Evolutionary conservation across 2,797 vertebrate species (phyloP), one percentile per base, ranked within the genome.

Genomic region (Toxotes lorentzi): DNA sequence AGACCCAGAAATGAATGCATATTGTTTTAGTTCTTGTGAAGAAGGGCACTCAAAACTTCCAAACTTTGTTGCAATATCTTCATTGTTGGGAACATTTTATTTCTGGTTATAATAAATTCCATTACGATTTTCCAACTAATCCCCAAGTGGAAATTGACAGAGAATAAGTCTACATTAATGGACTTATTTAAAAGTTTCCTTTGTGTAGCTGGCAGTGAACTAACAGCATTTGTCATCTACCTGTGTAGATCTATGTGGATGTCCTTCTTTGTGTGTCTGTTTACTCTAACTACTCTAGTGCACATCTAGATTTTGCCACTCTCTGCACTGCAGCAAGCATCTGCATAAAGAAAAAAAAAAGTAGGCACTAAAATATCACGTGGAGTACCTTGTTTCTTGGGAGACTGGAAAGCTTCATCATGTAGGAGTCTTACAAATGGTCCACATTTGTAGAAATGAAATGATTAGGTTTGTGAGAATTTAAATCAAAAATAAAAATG

Each of bases 401-500:
- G 45, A 77, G 59, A 70, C 76, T 70, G 58, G 51, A 65, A 57
- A 73, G 63, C 60, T 82, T 81, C 60, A 79, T 81, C 82, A 82
- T 71, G 79, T 47, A 41, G 69, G 65, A 83, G 71, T 59, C 61
- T 78, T 79, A 82, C 73, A 89, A 86, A 89, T 87, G 58, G 77
- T 47, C 47, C 79, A 61, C 60, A 82, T 89, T 86, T 88, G 60
- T 66, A 64, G 70, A 81, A 84, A 90, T 89, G 13, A 88, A 91
- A 87, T 83, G 60, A 88, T 87, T 87, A 79, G 71, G 65, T 87
- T 86, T 85, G 51, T 13, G 50, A 58, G 74, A 83, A 81, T 84
- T 79, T 78, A 84, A 85, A 74, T 86, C 35, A 75, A 87, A 88
- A 89, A 84, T 86, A 77, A 82, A 88, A 90, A 89, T 88, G 84